Evolutionary conservation across 2,113 vertebrate genomes (phyloP).

Genomic region (Rhinolophus ferrumequinum): DNA sequence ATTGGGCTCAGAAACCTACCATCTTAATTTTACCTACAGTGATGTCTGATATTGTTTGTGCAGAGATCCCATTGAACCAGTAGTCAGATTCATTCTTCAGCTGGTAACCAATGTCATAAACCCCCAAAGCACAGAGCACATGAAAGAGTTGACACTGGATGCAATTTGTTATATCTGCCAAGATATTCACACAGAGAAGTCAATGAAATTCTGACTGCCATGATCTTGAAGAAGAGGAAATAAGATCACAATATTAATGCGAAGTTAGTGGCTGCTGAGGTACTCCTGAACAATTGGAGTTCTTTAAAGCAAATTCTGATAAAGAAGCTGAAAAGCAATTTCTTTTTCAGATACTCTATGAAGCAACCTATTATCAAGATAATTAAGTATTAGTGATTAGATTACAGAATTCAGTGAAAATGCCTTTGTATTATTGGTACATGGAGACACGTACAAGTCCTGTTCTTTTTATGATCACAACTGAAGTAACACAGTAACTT

Average conservation of each 20-base stretch:
- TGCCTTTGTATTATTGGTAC: constrained; percentile 95
- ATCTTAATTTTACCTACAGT: constrained; percentile 94
- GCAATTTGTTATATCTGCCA: constrained; percentile 95
- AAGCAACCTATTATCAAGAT: constrained; percentile 94
- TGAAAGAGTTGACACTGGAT: constrained; percentile 94
- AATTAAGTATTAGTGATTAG: constrained; percentile 92
- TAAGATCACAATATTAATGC: constrained; percentile 95
- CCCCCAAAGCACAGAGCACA: constrained; percentile 92
- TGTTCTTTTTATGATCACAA: constrained; percentile 93
- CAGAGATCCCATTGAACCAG: constrained; percentile 92
- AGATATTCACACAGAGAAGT: constrained; percentile 94
- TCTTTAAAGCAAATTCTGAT: constrained; percentile 95
- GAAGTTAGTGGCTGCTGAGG: constrained; percentile 92
- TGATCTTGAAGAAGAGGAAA: constrained; percentile 95
- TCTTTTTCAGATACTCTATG: constrained; percentile 95
- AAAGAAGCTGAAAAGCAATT: constrained; percentile 96
- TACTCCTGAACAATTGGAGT: constrained; percentile 94
- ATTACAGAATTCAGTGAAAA: constrained; percentile 94
- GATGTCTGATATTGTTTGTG: constrained; percentile 93
- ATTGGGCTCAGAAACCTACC: constrained; percentile 91
- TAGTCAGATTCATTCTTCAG: constrained; percentile 92
- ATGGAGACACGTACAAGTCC: constrained; percentile 95
- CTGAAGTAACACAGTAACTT: constrained; percentile 96
- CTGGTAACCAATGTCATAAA: constrained; percentile 92
- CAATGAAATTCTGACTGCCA: constrained; percentile 93